Base-by-base conservation (phyloP, 2,888 invertebrate species). In the Conistra vaccinii region DNA sequence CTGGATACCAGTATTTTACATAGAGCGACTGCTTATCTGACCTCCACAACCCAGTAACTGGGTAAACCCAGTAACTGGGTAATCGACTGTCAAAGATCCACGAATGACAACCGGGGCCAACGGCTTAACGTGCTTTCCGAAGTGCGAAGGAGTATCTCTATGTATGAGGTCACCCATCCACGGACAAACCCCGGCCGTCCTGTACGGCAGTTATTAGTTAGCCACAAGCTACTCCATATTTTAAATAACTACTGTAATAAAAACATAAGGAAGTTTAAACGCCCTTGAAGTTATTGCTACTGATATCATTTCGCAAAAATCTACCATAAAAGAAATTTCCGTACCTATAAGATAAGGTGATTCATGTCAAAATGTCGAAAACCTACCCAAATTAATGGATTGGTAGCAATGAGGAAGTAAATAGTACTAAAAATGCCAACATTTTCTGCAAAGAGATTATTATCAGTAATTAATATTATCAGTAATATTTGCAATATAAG, bases 201-300 rank as follows among this genome's bases (percentile, higher is more conserved):
- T n/a, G n/a, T n/a, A n/a, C n/a, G n/a, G n/a, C n/a, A n/a, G n/a
- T n/a, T n/a, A n/a, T n/a, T n/a, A n/a, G n/a, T n/a, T n/a, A n/a
- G n/a, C n/a, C n/a, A n/a, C n/a, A n/a, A n/a, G n/a, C n/a, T n/a
- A n/a, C n/a, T n/a, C n/a, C 48, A 5, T 26, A 7, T 57, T 29
- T 9, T 42, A 29, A 12, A 26, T 29, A 29, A 23, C 7, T 53
- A 14, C 4, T 53, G 29, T 23, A 5, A 65, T 65, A 65, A 65
- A 51, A 39, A 51, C 32, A 45, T 78, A 55, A 76, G 69, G 55
- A 67, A 78, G n/a, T 68, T 26, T 17, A 26, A 4, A 69, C 14
- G 29, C 0, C 29, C 17, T 55, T 42, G 57, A 26, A 20, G 9
- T 45, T 1, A 39, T 39, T 23, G 32, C 12, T 29, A 17, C 29